Conservation (phyloP, 1,140 invertebrate species). For the Dendroctonus valens region DNA sequence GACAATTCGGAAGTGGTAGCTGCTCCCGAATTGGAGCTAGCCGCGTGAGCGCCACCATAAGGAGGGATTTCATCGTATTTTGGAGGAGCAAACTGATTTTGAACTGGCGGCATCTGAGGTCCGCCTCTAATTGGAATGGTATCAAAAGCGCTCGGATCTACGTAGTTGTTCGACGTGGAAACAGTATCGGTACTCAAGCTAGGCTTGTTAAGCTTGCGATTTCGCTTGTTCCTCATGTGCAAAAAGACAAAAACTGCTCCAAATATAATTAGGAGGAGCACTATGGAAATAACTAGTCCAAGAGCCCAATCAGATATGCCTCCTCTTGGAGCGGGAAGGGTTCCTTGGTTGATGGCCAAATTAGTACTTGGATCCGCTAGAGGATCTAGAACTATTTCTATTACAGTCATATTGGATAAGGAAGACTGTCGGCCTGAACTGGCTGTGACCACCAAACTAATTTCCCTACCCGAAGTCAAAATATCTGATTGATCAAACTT, state of each 20-base stretch:
- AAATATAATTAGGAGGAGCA: constrained; percentile 77
- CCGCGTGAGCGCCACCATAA: constrained; percentile 69
- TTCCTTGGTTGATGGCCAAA: constrained; percentile 52
- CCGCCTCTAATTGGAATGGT: constrained; percentile 77
- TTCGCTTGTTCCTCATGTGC: constrained; percentile 77
- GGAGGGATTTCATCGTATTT: constrained; percentile 91
- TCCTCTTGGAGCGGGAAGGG: constrained; percentile 58
- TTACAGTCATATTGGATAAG: constrained; percentile 78
- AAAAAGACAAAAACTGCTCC: constrained; percentile 80
- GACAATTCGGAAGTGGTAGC: constrained; percentile 87
- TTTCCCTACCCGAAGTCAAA: constrained; percentile 65
- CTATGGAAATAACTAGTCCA: constrained; percentile 77
- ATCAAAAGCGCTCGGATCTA: constrained; percentile 81
- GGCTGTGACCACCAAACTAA: constrained; percentile 78
- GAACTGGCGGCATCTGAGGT: constrained; percentile 53
- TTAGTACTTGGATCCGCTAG: constrained; percentile 60
- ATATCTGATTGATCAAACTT: constrained; percentile 64
- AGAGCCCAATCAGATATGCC: constrained; percentile 84
- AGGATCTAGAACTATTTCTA: constrained; percentile 80
- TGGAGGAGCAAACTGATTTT: constrained; percentile 78
- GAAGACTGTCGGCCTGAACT: constrained; percentile 86
- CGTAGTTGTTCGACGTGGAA: constrained; percentile 74
- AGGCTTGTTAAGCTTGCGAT: constrained; percentile 77
- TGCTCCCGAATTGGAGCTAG: constrained; percentile 75
- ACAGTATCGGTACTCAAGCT: constrained; percentile 70